Evolutionary conservation across 2,888 invertebrate genomes (phyloP).

Genomic region (Andrena praecox): DNA sequence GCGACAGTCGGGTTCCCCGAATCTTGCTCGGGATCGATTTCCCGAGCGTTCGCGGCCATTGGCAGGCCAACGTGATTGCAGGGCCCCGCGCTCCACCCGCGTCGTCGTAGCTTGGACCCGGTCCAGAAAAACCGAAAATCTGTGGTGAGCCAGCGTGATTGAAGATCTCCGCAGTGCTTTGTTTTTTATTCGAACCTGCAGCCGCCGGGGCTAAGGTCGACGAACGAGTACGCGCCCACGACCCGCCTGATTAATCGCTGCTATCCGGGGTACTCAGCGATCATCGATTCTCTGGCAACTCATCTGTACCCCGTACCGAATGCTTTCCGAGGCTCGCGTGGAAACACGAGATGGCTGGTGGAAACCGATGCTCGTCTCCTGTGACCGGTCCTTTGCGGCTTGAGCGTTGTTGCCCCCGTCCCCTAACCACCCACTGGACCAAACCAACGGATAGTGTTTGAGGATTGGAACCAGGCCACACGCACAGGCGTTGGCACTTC

Average conservation of each 20-base stretch:
- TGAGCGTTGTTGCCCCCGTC: too few species aligned
- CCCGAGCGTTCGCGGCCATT: conserved; percentile 45
- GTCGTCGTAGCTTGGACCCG: conserved; percentile 59
- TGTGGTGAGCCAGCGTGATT: conserved; percentile 60
- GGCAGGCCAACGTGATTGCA: conserved; percentile 58
- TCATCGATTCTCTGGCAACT: not conserved
- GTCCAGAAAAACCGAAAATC: conserved; percentile 66
- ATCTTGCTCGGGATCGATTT: conserved; percentile 56
- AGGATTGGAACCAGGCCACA: not conserved
- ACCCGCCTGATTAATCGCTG: conserved; percentile 4
- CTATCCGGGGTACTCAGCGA: not conserved
- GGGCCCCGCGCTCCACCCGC: conserved; percentile 31
- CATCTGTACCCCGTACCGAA: not conserved
- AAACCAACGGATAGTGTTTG: not conserved
- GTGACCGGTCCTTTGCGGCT: not conserved
- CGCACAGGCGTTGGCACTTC: not conserved
- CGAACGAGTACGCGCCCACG: not conserved
- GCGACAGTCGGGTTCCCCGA: not conserved
- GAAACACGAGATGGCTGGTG: not conserved
- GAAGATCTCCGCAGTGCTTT: conserved; percentile 55
- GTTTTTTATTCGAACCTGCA: conserved; percentile 21
- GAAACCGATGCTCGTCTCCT: not conserved
- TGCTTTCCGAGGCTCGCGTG: not conserved
- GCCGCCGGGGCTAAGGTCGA: conserved; percentile 19
- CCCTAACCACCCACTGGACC: not conserved